Conservation (phyloP, 2,888 invertebrate species). For the Drosophila mettleri region DNA sequence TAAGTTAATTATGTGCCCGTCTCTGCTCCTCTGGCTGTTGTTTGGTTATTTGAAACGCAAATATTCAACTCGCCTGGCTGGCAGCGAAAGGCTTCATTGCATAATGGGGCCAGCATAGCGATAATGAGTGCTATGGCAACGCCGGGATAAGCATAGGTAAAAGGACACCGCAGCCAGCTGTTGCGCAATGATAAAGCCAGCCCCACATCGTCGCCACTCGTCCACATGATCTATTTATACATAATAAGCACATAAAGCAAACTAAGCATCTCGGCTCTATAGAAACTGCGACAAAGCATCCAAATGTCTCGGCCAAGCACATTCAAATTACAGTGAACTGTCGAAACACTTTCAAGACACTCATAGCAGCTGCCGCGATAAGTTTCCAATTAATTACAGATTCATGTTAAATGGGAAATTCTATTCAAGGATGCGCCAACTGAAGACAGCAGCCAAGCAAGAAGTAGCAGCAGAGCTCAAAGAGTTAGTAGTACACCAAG, state of each 20-base stretch:
- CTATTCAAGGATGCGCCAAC: background rate
- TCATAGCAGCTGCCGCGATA: background rate
- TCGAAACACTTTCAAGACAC: background rate
- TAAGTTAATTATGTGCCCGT: constrained; percentile 66
- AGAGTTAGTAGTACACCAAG: background rate
- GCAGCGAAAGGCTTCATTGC: constrained; percentile 20
- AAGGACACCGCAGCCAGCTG: constrained; percentile 60
- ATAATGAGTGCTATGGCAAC: constrained; percentile 72
- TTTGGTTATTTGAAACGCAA: constrained; percentile 59
- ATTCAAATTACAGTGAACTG: background rate
- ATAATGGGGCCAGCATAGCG: constrained; percentile 42
- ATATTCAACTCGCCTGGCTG: constrained; percentile 12
- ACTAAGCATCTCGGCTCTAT: background rate
- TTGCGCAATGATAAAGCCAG: constrained; percentile 56
- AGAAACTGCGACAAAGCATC: background rate
- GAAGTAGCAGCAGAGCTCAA: background rate
- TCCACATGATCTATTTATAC: constrained; percentile 5
- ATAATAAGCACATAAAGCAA: background rate
- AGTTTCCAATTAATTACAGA: background rate
- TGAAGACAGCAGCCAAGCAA: constrained; percentile 1
- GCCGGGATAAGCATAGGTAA: constrained; percentile 41
- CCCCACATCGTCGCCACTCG: constrained; percentile 27
- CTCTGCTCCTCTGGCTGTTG: constrained; percentile 34
- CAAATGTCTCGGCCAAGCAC: background rate
- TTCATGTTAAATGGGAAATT: background rate